Percentiles rank a stretch among this genome's conserved stretches.
Conservation (phyloP, 2,888 invertebrate species). For the Agonopterix subpropinquella region DNA sequence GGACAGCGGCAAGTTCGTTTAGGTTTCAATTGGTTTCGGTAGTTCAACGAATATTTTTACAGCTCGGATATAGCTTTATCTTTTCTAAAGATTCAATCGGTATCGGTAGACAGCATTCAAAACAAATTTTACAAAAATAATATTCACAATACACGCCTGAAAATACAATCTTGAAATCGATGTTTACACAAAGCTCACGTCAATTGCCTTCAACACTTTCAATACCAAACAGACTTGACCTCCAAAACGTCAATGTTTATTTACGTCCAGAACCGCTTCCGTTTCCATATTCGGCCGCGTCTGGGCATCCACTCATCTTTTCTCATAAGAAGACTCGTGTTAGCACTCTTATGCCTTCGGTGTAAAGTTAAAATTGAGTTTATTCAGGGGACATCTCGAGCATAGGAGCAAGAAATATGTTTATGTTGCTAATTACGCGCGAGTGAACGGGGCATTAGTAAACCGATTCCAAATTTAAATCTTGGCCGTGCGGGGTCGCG, state of each 20-base stretch:
- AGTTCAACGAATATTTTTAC: too few species aligned
- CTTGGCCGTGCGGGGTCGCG: constrained; percentile 46
- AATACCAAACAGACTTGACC: constrained; percentile 1
- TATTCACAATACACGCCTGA: too few species aligned
- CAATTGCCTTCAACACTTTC: neutral
- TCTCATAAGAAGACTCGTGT: too few species aligned
- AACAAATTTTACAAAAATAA: too few species aligned
- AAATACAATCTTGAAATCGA: neutral
- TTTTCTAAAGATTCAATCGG: too few species aligned
- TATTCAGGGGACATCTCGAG: too few species aligned
- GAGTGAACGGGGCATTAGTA: constrained; percentile 22
- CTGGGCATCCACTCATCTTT: constrained; percentile 4
- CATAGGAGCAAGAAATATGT: constrained; percentile 17
- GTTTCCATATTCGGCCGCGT: constrained; percentile 44
- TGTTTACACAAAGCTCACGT: neutral
- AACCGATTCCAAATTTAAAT: constrained; percentile 62
- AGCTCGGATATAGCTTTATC: too few species aligned
- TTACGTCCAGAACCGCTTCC: constrained; percentile 25
- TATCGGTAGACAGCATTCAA: too few species aligned
- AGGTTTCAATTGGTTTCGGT: too few species aligned
- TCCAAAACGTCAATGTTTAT: constrained; percentile 24
- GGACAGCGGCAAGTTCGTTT: too few species aligned
- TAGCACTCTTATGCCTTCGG: too few species aligned
- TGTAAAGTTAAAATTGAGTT: too few species aligned
- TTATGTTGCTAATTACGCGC: constrained; percentile 50